phyloP scores from a whole-genome alignment of 2,113 vertebrate species.

The Anoplopoma fimbria region DNA sequence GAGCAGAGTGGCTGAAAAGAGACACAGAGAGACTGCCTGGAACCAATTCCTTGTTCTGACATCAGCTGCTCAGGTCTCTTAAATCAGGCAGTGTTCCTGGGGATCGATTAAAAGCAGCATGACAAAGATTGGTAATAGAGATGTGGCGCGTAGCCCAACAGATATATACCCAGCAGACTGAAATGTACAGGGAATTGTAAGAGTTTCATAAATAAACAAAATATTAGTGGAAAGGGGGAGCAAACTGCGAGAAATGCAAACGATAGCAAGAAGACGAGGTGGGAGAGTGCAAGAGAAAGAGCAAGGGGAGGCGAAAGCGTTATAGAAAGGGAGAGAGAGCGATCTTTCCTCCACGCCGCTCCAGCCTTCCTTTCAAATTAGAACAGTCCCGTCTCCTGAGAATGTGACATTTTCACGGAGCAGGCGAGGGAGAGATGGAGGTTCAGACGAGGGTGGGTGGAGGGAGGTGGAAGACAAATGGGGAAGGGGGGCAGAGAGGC shows the following conservation, averaged over 20 bases:
- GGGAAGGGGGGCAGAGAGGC: slow-evolving; percentile 43
- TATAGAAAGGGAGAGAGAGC: slow-evolving; percentile 60
- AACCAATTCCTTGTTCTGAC: slow-evolving; percentile 53
- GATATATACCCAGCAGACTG: slow-evolving; percentile 26
- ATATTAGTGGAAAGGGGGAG: slow-evolving; percentile 23
- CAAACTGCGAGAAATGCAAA: slow-evolving; percentile 52
- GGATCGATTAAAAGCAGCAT: slow-evolving; percentile 73
- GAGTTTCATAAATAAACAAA: slow-evolving; percentile 57
- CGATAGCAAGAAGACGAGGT: slow-evolving; percentile 35
- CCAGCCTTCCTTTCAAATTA: slow-evolving; percentile 84
- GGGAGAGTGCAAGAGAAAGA: slow-evolving; percentile 21
- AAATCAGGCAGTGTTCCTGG: slow-evolving; percentile 64
- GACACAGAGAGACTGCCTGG: slow-evolving; percentile 25
- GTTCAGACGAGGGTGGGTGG: slow-evolving; percentile 48
- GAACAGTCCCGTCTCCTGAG: slow-evolving; percentile 77
- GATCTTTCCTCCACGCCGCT: slow-evolving; percentile 70
- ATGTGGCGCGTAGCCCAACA: slow-evolving; percentile 37
- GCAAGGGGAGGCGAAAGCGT: slow-evolving; percentile 37
- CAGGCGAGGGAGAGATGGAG: slow-evolving; percentile 72
- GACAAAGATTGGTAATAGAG: slow-evolving; percentile 63
- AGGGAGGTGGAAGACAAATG: slow-evolving; percentile 62
- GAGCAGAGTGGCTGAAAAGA: slow-evolving; percentile 27
- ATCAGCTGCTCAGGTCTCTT: slow-evolving; percentile 69
- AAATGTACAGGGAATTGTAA: slow-evolving; percentile 33
- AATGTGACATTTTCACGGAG: slow-evolving; percentile 80